Evolutionary conservation across 2,113 vertebrate species (phyloP), one percentile per base, ranked within the genome.

Genomic region (Maccullochella peelii): DNA sequence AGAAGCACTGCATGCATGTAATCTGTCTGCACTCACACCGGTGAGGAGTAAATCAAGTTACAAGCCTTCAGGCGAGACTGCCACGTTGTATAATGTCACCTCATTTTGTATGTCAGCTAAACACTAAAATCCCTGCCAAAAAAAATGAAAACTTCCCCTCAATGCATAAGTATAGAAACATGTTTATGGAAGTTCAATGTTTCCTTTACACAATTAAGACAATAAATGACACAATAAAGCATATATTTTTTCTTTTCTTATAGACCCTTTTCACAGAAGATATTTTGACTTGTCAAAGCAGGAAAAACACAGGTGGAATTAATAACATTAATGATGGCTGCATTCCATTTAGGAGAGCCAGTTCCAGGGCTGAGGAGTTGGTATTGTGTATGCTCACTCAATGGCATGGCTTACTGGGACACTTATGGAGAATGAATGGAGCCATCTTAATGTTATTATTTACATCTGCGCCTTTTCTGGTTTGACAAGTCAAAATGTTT

Each of bases 11-110:
- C 23, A 38, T 61, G 59, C 9, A 18, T 69, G 77, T 68, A 71
- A 86, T 62, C 2, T 33, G 88, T 73, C 44, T 77, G 69, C 27
- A 78, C 40, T 72, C 52, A 77, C 36, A 72, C 4, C 42, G 27
- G 23, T 33, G 52, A 69, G 61, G 15, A 47, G 11, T 74, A 78
- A 89, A 82, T 83, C 44, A 61, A 63, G 57, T 1, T 68, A 12
- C 23, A 61, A 81, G 25, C 69, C 69, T 61, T 50, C 27, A 44
- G 67, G 63, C 25, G 23, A 65, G 33, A 44, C 59, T 63, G 66
- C 44, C 74, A 80, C 10, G 10, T 23, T 63, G 20, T 20, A n/a
- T 68, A 9, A 52, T 7, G 0, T 58, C 68, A 80, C 42, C 55
- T 49, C 11, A 21, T 2, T 73, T 42, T 63, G 20, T 23, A 25